Percentiles rank a stretch among this genome's conserved stretches.
These are phyloP conservation scores for Hylaeus volcanicus DNA, from an alignment of 1,140 invertebrate genomes.

Conservation along the genomic window DNA sequence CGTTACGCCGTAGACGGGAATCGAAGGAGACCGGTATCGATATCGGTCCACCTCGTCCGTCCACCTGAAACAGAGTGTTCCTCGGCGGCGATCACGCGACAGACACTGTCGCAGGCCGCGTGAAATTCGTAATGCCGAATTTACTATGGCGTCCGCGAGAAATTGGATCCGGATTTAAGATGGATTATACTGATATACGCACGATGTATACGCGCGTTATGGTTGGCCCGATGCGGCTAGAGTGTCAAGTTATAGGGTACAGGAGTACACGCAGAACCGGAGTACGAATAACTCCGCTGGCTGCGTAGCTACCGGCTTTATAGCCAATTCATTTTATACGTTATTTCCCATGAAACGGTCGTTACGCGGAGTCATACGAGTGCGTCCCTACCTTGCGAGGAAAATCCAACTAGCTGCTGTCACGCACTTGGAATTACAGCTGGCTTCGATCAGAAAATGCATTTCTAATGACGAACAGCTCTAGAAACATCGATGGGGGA, in stretches of 20 bases:
- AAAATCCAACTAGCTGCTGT: conserved; percentile 31
- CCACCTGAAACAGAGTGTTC: neutral
- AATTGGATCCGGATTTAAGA: conserved; percentile 56
- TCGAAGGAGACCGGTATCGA: no score
- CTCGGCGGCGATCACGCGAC: neutral
- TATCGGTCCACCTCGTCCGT: neutral
- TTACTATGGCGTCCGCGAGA: conserved; percentile 1
- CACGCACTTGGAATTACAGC: neutral
- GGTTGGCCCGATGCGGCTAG: conserved; percentile 22
- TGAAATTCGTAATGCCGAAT: conserved; percentile 26
- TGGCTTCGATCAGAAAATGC: neutral
- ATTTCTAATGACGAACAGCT: neutral
- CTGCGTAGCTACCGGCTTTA: conserved; percentile 56
- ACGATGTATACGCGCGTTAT: conserved; percentile 42
- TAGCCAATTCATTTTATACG: conserved; percentile 69
- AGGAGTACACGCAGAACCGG: conserved; percentile 47
- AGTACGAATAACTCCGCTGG: conserved; percentile 57
- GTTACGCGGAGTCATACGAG: conserved; percentile 53
- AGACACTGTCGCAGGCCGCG: no score
- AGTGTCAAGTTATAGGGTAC: conserved; percentile 63
- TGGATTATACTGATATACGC: conserved; percentile 62
- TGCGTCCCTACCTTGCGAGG: conserved; percentile 43
- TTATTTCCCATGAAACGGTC: conserved; percentile 66
- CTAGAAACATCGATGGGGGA: no score
- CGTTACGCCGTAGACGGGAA: neutral